Evolutionary conservation across 2,797 vertebrate species (phyloP).

Genomic region (Urocyon cinereoargenteus): DNA sequence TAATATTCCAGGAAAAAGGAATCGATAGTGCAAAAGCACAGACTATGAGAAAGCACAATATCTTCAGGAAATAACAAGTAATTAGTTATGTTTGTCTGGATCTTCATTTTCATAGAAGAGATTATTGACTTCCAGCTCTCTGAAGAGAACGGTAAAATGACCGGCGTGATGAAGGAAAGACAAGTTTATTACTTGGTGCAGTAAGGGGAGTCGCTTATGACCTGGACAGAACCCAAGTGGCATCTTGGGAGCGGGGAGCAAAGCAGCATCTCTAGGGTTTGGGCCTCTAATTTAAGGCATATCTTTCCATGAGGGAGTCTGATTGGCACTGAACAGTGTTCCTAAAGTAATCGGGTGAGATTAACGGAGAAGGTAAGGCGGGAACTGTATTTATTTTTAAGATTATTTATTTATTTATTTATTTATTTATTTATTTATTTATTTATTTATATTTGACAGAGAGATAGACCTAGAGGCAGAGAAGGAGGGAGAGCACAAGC

Average conservation of each 20-base stretch:
- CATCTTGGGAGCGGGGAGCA: background rate
- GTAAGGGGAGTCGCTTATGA: background rate
- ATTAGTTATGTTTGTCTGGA: background rate
- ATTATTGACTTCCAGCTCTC: background rate
- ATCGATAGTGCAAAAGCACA: background rate
- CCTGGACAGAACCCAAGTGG: background rate
- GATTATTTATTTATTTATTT: too few relatives aligned
- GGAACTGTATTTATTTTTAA: background rate
- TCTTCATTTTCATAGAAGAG: slow-evolving; percentile 8
- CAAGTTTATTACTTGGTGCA: background rate
- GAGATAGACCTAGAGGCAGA: too few relatives aligned
- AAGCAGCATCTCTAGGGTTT: background rate
- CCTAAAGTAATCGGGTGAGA: background rate
- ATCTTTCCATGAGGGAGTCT: background rate
- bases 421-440: too few relatives aligned
- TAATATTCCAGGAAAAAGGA: background rate
- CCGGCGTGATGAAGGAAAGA: background rate
- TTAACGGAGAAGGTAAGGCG: background rate
- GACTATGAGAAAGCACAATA: background rate
- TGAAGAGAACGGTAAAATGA: background rate
- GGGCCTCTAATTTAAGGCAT: background rate
- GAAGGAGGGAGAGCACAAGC: too few relatives aligned
- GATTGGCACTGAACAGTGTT: background rate
- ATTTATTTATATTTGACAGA: too few relatives aligned
- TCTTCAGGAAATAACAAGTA: slow-evolving; percentile 1